phyloP scores from a whole-genome alignment of 2,888 invertebrate species.

The Amblyjoppa fuscipennis region DNA sequence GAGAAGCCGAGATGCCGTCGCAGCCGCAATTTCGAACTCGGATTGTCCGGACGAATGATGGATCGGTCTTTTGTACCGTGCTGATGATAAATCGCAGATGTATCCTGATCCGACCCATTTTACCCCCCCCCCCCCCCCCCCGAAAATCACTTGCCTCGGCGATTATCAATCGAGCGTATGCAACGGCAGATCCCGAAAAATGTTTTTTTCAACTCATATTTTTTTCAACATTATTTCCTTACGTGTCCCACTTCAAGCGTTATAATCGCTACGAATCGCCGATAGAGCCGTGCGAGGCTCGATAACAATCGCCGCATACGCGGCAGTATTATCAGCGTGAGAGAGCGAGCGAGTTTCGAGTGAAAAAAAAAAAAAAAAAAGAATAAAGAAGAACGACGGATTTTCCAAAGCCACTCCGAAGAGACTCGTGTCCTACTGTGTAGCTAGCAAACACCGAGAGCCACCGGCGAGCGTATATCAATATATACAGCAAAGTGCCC shows the following conservation, averaged over 20 bases:
- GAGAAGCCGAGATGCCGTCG: slow-evolving; percentile 64
- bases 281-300: slow-evolving; percentile 12
- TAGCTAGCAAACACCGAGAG: slow-evolving; percentile 53
- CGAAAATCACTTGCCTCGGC: slow-evolving; percentile 80
- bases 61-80: slow-evolving; percentile 83
- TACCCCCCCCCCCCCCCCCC: slow-evolving; percentile 68
- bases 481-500: slow-evolving; percentile 50
- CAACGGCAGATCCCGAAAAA: slow-evolving; percentile 65
- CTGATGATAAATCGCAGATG: slow-evolving; percentile 84
- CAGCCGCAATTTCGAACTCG: slow-evolving; percentile 77
- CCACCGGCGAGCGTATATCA: slow-evolving; percentile 49
- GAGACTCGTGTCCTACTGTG: slow-evolving; percentile 41
- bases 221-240: slow-evolving; percentile 66
- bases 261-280: slow-evolving; percentile 44
- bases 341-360: slow-evolving; percentile 25
- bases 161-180: slow-evolving; percentile 83
- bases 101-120: slow-evolving; percentile 77
- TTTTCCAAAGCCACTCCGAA: slow-evolving; percentile 62
- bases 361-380: slow-evolving; percentile 6
- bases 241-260: slow-evolving; percentile 34
- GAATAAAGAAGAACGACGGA: slow-evolving; percentile 14
- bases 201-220: slow-evolving; percentile 34
- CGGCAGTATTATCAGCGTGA: slow-evolving; percentile 4
- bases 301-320: slow-evolving; percentile 21
- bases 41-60: slow-evolving; percentile 83